These are phyloP conservation scores for Anguilla japonica DNA, from an alignment of 2,113 vertebrate genomes.

Conservation along the genomic window DNA sequence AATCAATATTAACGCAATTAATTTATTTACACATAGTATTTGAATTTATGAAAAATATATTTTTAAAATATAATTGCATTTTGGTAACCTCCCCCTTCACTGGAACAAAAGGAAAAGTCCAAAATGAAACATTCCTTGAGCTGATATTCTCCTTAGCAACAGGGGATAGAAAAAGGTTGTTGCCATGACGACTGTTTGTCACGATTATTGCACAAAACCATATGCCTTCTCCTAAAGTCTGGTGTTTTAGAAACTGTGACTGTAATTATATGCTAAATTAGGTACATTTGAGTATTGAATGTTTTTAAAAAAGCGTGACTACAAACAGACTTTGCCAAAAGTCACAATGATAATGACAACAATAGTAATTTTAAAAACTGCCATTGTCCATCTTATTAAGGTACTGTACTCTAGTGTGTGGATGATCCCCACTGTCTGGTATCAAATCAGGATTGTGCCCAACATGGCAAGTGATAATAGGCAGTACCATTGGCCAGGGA, in stretches of 20 bases:
- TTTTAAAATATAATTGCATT: neutral
- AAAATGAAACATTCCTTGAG: neutral
- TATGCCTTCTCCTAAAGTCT: neutral
- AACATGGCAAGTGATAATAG: no score
- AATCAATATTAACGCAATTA: neutral
- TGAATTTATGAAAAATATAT: neutral
- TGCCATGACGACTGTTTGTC: neutral
- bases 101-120: neutral
- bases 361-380: neutral
- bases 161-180: neutral
- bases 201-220: neutral
- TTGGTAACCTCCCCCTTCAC: neutral
- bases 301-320: neutral
- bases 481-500: no score
- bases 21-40: neutral
- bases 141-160: neutral
- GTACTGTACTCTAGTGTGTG: no score
- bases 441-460: no score
- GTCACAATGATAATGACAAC: neutral
- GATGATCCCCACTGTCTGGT: no score
- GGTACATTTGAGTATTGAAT: neutral
- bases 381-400: no score
- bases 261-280: slow-evolving; percentile 1
- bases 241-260: neutral
- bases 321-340: neutral